Evolutionary conservation across 1,140 invertebrate species (phyloP).

Genomic region (Homalodisca vitripennis): DNA sequence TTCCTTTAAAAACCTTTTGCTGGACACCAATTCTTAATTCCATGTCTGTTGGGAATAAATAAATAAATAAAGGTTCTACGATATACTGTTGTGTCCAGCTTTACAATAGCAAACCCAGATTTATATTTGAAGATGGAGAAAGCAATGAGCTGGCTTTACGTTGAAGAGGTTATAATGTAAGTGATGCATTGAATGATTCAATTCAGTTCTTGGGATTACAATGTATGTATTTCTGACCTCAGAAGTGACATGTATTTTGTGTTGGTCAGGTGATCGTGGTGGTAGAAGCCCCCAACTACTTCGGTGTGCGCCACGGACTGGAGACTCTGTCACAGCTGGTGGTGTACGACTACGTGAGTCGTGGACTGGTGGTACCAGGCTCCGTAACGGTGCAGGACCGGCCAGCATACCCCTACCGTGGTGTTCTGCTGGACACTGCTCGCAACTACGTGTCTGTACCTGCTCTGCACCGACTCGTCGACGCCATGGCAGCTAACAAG

Average conservation of each 20-base stretch:
- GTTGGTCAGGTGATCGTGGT: slow-evolving; percentile 53
- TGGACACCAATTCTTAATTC: no score
- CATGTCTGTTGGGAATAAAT: no score
- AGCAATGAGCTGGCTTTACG: neutral
- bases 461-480: slow-evolving; percentile 69
- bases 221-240: no score
- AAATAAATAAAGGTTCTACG: no score
- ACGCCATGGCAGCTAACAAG: slow-evolving; percentile 78
- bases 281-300: slow-evolving; percentile 63
- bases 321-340: slow-evolving; percentile 77
- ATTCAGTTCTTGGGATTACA: neutral
- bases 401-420: slow-evolving; percentile 73
- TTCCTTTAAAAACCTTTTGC: no score
- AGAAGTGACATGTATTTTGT: neutral
- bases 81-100: no score
- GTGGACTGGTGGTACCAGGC: slow-evolving; percentile 58
- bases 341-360: slow-evolving; percentile 63
- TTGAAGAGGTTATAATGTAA: neutral
- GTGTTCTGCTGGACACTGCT: slow-evolving; percentile 73
- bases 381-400: slow-evolving; percentile 63
- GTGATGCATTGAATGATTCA: neutral
- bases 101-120: neutral
- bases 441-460: slow-evolving; percentile 70
- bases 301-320: slow-evolving; percentile 72
- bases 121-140: neutral